Evolutionary conservation across 2,797 vertebrate genomes (phyloP).

Genomic region (Astyanax mexicanus): DNA sequence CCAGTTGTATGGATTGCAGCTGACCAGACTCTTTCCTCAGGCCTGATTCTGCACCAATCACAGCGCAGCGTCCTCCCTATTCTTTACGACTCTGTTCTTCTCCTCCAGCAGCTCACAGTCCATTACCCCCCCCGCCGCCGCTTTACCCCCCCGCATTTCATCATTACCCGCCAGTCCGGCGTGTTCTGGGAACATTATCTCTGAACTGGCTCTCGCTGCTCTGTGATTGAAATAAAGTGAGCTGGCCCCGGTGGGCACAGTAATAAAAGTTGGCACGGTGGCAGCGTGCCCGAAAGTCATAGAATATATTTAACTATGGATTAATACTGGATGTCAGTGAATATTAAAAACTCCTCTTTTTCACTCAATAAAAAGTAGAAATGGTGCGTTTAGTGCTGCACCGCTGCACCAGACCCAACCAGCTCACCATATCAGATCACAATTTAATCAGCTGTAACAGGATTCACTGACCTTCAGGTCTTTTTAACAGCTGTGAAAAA

Average conservation of each 20-base stretch:
- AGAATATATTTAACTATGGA: neutral
- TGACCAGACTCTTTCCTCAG: neutral
- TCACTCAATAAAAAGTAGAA: neutral
- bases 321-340: neutral
- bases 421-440: neutral
- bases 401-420: neutral
- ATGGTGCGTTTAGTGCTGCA: neutral
- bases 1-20: neutral
- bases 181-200: slow-evolving; percentile 1
- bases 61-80: neutral
- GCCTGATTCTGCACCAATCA: neutral
- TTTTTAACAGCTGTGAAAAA: neutral
- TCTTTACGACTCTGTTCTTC: slow-evolving; percentile 14
- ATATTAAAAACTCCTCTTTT: neutral
- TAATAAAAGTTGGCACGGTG: neutral
- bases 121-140: neutral
- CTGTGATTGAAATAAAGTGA: slow-evolving; percentile 19
- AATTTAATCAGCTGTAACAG: neutral
- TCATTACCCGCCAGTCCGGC: neutral
- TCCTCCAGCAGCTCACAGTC: neutral
- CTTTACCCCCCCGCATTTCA: slow-evolving; percentile 8
- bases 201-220: neutral
- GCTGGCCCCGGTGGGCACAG: neutral
- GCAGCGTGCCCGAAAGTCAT: neutral
- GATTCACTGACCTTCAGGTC: neutral